Evolutionary conservation across 2,888 invertebrate species (phyloP).

Genomic region (Epinotia ramella): DNA sequence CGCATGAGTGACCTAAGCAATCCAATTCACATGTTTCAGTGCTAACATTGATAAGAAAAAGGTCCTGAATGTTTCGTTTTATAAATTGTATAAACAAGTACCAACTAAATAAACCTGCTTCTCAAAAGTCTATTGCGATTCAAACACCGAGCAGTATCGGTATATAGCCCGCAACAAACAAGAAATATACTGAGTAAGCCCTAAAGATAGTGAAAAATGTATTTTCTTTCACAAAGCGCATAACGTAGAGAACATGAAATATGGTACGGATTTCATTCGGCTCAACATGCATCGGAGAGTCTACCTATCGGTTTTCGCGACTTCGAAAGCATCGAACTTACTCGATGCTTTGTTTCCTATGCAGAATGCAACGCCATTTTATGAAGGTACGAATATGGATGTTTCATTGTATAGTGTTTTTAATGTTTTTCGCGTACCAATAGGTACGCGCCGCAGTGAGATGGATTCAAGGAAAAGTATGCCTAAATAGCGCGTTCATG

Average conservation of each 20-base stretch:
- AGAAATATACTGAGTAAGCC: conserved; percentile 58
- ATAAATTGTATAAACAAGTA: too few relatives aligned
- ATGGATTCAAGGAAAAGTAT: background rate
- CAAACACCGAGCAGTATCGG: conserved; percentile 48
- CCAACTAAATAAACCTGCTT: background rate
- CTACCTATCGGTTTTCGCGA: conserved; percentile 78
- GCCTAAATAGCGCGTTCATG: background rate
- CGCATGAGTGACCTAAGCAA: too few relatives aligned
- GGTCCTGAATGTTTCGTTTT: too few relatives aligned
- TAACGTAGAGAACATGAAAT: conserved; percentile 82
- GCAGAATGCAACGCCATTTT: conserved; percentile 48
- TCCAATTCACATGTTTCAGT: too few relatives aligned
- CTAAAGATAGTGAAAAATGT: conserved; percentile 82
- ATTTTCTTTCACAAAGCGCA: conserved; percentile 84
- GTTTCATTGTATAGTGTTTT: conserved; percentile 32
- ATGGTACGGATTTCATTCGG: conserved; percentile 80
- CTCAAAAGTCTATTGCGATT: conserved; percentile 41
- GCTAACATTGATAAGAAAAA: too few relatives aligned
- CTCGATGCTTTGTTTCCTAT: conserved; percentile 74
- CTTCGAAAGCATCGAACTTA: conserved; percentile 76
- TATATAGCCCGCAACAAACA: conserved; percentile 60
- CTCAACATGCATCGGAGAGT: conserved; percentile 75
- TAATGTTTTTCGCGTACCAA: conserved; percentile 11
- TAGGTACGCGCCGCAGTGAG: background rate
- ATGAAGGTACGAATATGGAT: conserved; percentile 15